Evolutionary conservation across 2,113 vertebrate species (phyloP).

Genomic region (Oplegnathus fasciatus): DNA sequence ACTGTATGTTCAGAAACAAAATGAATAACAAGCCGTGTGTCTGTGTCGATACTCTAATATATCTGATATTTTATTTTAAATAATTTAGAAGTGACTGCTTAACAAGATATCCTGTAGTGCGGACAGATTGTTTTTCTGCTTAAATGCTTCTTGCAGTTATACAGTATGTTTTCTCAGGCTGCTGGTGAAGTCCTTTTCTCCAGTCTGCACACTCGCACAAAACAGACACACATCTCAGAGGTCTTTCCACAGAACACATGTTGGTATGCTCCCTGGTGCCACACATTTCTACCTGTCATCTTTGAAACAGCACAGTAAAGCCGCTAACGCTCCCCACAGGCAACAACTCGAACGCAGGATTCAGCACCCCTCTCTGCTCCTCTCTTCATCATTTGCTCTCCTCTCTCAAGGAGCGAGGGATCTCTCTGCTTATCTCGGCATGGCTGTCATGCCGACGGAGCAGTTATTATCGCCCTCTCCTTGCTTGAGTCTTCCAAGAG

Average conservation of each 20-base stretch:
- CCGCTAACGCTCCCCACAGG: slow-evolving; percentile 36
- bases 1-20: neutral
- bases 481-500: slow-evolving; percentile 34
- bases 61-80: neutral
- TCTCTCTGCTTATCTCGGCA: slow-evolving; percentile 63
- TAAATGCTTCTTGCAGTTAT: neutral
- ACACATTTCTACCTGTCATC: slow-evolving; percentile 48
- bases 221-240: slow-evolving; percentile 27
- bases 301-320: slow-evolving; percentile 43
- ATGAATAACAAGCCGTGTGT: neutral
- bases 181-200: slow-evolving; percentile 55
- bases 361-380: slow-evolving; percentile 1
- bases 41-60: neutral
- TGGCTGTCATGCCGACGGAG: slow-evolving; percentile 57
- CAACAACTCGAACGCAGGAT: slow-evolving; percentile 25
- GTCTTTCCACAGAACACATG: slow-evolving; percentile 29
- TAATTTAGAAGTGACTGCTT: neutral
- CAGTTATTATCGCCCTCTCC: slow-evolving; percentile 46
- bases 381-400: slow-evolving; percentile 36
- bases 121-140: neutral
- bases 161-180: slow-evolving; percentile 37
- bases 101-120: neutral
- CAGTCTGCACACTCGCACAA: slow-evolving; percentile 23
- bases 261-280: neutral
- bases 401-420: slow-evolving; percentile 36